These are phyloP conservation scores for Sorex araneus DNA, from an alignment of 2,113 vertebrate genomes.

Conservation along the genomic window DNA sequence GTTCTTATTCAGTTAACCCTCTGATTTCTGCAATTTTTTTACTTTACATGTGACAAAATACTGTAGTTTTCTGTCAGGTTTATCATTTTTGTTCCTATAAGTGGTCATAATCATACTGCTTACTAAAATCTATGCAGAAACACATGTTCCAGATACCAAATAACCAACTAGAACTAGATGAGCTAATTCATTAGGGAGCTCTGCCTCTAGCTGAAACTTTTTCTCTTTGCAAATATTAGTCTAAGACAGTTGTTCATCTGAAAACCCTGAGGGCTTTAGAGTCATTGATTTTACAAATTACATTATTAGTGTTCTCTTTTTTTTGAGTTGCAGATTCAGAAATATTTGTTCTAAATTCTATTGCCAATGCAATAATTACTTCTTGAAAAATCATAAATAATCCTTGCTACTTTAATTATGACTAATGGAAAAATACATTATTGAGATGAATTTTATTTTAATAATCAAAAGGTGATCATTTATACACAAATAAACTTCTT, in stretches of 20 bases:
- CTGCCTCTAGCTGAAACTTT: neutral
- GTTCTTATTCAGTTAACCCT: neutral
- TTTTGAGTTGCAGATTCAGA: constrained; percentile 9
- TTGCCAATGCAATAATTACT: neutral
- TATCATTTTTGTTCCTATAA: neutral
- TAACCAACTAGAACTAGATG: neutral
- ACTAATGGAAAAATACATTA: neutral
- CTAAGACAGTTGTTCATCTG: neutral
- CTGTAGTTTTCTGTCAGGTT: neutral
- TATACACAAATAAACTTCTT: neutral
- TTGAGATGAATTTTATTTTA: neutral
- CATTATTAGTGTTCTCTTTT: neutral
- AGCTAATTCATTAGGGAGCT: neutral
- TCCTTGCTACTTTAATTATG: neutral
- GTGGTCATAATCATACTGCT: neutral
- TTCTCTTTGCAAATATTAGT: neutral
- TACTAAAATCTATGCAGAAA: neutral
- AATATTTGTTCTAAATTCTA: constrained; percentile 15
- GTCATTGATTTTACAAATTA: constrained; percentile 25
- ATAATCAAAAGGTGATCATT: neutral
- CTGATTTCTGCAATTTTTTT: neutral
- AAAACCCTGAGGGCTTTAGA: neutral
- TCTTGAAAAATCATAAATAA: constrained; percentile 1
- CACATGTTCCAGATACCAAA: neutral
- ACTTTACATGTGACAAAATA: neutral